phyloP scores from a whole-genome alignment of 2,888 invertebrate genomes.

The Cantharis rustica region DNA sequence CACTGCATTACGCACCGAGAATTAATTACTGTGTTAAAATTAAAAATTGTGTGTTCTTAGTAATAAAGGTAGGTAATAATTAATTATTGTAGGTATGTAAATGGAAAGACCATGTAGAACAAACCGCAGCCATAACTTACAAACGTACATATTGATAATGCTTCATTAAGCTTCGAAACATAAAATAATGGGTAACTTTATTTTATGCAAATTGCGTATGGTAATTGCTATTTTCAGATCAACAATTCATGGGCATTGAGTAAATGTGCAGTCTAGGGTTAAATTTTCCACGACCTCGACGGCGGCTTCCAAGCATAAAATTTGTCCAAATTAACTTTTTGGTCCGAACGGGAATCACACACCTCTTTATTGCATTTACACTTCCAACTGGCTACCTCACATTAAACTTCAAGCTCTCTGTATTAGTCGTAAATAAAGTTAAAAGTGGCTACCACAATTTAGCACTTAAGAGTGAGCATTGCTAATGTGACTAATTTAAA shows the following conservation, averaged over 20 bases:
- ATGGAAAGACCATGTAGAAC: constrained; percentile 32
- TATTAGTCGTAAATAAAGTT: neutral
- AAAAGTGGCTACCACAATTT: neutral
- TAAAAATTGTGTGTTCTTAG: neutral
- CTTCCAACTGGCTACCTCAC: neutral
- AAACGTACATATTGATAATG: neutral
- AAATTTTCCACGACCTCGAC: neutral
- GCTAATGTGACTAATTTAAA: neutral
- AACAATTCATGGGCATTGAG: neutral
- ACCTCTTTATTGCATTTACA: neutral
- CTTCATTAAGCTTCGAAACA: neutral
- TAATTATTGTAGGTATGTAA: constrained; percentile 10
- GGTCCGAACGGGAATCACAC: neutral
- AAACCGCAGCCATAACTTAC: neutral
- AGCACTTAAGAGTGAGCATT: neutral
- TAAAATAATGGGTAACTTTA: neutral
- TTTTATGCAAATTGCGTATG: neutral
- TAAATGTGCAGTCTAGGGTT: neutral
- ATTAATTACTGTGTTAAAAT: neutral
- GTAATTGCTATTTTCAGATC: neutral
- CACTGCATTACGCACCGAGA: constrained; percentile 12
- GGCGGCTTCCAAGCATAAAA: neutral
- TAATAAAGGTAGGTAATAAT: neutral
- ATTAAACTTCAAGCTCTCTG: neutral
- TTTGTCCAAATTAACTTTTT: neutral